These are phyloP conservation scores for Aphidoletes aphidimyza DNA, from an alignment of 2,888 invertebrate genomes.

Conservation along the genomic window DNA sequence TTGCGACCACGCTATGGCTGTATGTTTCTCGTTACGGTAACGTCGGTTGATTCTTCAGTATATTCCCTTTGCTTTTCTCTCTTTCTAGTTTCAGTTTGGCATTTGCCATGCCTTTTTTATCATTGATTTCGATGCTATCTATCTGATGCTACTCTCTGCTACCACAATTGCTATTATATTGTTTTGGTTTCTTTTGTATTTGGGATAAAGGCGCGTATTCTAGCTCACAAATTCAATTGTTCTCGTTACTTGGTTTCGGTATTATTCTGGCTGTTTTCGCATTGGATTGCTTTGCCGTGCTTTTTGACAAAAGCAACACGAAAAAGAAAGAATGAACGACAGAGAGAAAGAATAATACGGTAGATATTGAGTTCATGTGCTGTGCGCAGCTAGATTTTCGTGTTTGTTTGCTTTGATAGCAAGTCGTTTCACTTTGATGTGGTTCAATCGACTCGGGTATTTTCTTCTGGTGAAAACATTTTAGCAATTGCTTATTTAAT, in stretches of 20 bases:
- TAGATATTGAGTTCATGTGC: not conserved
- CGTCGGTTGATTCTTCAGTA: not conserved
- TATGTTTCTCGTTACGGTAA: not conserved
- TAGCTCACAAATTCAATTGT: constrained; percentile 41
- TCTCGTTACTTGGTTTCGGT: constrained; percentile 1
- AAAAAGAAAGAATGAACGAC: not conserved
- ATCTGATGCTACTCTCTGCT: not conserved
- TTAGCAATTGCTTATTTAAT: constrained; percentile 42
- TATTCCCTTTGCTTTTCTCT: too few species aligned
- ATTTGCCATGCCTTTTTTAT: constrained; percentile 5
- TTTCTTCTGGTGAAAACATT: not conserved
- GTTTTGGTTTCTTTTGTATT: not conserved
- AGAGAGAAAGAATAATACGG: not conserved
- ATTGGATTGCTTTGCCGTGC: not conserved
- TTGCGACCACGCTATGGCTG: not conserved
- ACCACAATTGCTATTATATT: not conserved
- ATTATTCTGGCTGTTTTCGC: not conserved
- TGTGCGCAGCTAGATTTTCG: not conserved
- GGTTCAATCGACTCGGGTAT: not conserved
- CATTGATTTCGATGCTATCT: not conserved
- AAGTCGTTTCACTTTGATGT: constrained; percentile 32
- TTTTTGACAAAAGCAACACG: not conserved
- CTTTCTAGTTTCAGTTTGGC: not conserved
- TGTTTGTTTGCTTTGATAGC: constrained; percentile 4
- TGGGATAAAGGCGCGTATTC: not conserved